Base-by-base conservation (phyloP, 2,888 invertebrate species). In the Automeris io region DNA sequence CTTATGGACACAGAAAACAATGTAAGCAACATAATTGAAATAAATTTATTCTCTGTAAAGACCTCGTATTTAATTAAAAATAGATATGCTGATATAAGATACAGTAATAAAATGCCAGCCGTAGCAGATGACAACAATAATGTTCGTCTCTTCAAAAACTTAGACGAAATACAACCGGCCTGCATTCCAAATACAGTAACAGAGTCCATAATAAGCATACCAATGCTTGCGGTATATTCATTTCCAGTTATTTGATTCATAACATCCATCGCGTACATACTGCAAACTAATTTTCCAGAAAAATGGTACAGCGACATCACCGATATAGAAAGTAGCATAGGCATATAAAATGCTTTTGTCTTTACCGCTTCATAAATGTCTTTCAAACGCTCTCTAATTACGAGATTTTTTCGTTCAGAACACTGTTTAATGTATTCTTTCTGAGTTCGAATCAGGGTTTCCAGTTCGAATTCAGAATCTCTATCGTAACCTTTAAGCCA, bases 121-220 rank as follows among this genome's bases (percentile, higher is more conserved):
- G 55, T 45, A 0, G 72, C 68, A 4, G 70, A 58, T 0, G 48
- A 43, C 13, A 77, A 38, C 22, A 73, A 55, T 23, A 78, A 47
- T 2, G 63, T 68, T 35, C 76, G 50, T 45, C 75, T 57, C 37
- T 58, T 68, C 5, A 71, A 25, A 43, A 65, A 48, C 42, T 61
- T 72, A 8, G 68, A 54, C 24, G 71, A 40, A 33, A 55, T 50
- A 51, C 75, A 69, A 8, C 76, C 77, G 9, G 65, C 19, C 49
- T 74, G 75, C 67, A 70, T 70, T 5, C 72, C 69, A 1, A 68
- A 43, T 29, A 78, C 66, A n/a, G 74, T 76, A 1, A 75, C 59
- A 2, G 70, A 76, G 29, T 78, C 77, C 35, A 77, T 51, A 34
- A 77, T 61, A 6, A 78, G 51, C 77, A 77, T 77, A 3, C 65